Conservation (phyloP, 1,140 invertebrate species). For the Drosophila teissieri region DNA sequence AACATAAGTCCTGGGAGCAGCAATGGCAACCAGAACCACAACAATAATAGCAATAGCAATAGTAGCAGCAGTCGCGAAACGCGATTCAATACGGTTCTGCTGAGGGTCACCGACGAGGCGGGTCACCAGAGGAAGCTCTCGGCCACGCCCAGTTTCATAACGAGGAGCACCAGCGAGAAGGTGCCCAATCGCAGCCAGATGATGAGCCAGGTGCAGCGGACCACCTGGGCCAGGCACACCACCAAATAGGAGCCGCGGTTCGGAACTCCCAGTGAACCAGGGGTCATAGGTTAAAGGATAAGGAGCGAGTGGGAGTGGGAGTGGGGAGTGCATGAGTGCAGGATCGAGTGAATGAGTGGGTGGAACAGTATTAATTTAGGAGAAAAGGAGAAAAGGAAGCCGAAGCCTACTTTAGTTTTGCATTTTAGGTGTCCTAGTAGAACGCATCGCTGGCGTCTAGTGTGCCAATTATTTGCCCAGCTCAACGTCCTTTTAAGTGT, state of each 20-base stretch:
- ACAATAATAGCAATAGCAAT: conserved; percentile 35
- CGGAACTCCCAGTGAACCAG: conserved; percentile 25
- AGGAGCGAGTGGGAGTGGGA: conserved; percentile 12
- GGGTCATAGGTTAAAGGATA: conserved; percentile 27
- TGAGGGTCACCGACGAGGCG: conserved; percentile 81
- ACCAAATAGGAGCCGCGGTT: conserved; percentile 88
- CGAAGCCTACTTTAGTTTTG: conserved; percentile 33
- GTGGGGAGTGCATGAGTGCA: conserved; percentile 11
- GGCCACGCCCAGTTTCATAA: conserved; percentile 87
- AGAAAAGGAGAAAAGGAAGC: neutral
- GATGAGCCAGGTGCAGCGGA: conserved; percentile 92
- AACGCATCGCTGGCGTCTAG: conserved; percentile 7
- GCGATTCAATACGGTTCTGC: conserved; percentile 62
- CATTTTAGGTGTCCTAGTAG: conserved; percentile 46
- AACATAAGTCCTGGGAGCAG: conserved; percentile 62
- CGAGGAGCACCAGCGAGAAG: conserved; percentile 92
- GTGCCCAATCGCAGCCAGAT: conserved; percentile 92
- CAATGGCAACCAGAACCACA: conserved; percentile 41
- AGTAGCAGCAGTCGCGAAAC: conserved; percentile 60
- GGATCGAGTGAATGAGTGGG: conserved; percentile 34
- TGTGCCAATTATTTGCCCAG: conserved; percentile 50
- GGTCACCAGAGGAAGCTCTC: conserved; percentile 82
- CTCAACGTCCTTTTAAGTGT: conserved; percentile 32
- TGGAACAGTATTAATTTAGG: conserved; percentile 54
- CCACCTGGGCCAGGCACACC: conserved; percentile 93